Base-by-base conservation (phyloP, 2,888 invertebrate species). In the Tiphia femorata region DNA sequence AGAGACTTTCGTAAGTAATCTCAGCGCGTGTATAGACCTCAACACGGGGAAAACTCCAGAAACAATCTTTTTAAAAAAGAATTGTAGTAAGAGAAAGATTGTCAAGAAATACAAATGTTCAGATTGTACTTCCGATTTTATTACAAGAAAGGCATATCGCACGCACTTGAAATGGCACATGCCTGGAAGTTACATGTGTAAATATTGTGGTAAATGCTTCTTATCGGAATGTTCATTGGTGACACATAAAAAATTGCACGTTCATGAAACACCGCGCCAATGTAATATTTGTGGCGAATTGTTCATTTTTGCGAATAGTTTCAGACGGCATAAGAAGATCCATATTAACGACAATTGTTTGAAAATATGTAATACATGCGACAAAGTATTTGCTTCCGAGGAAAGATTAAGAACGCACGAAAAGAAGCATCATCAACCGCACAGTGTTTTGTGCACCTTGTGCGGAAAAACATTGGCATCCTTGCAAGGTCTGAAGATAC, bases 241-340 rank as follows among this genome's bases (percentile, higher is more conserved):
- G 20, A 41, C 19, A 3, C 59, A 60, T 29, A 55, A 62, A 6
- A 21, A 43, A 21, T 8, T 43, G 33, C 50, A 50, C 20, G 19
- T 62, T 1, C 59, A 62, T 7, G 62, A 64, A 47, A 50, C 54
- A 12, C 55, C 59, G 7, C 51, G 55, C 25, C 38, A 20, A 3
- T 67, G 64, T 48, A 42, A 44, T 6, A 47, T 57, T 17, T 67
- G 67, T 46, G 40, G 49, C n/a, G 52, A 56, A 35, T 47, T 49
- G 7, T 67, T 67, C 57, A 52, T 25, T 4, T 25, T 25, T 25
- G 25, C 5, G 8, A 25, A 25, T 25, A 25, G 58, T 27, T 60
- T 59, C 17, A 54, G 55, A 20, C 58, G 60, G 1, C 62, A 62
- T 25, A 64, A 62, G 59, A 29, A 58, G 16, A 64, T 64, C 38